Conservation (phyloP, 2,113 vertebrate genomes). For the Lycaon pictus region DNA sequence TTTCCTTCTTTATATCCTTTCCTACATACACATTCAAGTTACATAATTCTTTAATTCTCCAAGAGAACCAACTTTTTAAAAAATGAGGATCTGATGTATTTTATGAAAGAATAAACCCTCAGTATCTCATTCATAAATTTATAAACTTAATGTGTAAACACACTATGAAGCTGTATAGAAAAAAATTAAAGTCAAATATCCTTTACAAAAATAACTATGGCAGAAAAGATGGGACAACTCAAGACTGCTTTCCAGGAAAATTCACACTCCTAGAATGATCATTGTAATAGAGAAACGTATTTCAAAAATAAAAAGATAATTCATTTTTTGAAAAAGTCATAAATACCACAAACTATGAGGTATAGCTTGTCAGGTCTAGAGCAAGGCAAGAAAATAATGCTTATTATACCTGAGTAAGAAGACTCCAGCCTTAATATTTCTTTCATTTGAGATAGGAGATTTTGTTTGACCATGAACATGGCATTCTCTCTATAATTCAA, state of each 20-base stretch:
- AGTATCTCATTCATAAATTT: conserved; percentile 51
- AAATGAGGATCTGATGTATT: not conserved
- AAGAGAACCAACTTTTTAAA: not conserved
- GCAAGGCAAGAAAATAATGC: conserved; percentile 45
- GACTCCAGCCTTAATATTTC: conserved; percentile 1
- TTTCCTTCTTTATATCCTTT: not conserved
- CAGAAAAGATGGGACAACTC: conserved; percentile 34
- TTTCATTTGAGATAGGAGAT: conserved; percentile 14
- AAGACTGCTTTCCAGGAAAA: conserved; percentile 30
- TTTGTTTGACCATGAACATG: not conserved
- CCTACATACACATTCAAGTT: not conserved
- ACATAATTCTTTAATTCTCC: conserved; percentile 3
- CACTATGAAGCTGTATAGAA: not conserved
- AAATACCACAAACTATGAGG: not conserved
- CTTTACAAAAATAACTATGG: conserved; percentile 32
- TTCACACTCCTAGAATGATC: not conserved
- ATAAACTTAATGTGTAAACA: conserved; percentile 46
- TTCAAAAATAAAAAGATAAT: conserved; percentile 41
- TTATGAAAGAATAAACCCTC: conserved; percentile 23
- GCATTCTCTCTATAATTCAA: conserved; percentile 9
- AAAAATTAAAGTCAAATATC: conserved; percentile 24
- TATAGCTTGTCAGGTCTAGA: not conserved
- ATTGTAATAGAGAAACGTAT: not conserved
- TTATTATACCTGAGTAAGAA: conserved; percentile 15
- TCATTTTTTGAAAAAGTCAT: not conserved